Evolutionary conservation across 2,888 invertebrate genomes (phyloP), one percentile per base, ranked within the genome.

Genomic region (Aphrophora alni): DNA sequence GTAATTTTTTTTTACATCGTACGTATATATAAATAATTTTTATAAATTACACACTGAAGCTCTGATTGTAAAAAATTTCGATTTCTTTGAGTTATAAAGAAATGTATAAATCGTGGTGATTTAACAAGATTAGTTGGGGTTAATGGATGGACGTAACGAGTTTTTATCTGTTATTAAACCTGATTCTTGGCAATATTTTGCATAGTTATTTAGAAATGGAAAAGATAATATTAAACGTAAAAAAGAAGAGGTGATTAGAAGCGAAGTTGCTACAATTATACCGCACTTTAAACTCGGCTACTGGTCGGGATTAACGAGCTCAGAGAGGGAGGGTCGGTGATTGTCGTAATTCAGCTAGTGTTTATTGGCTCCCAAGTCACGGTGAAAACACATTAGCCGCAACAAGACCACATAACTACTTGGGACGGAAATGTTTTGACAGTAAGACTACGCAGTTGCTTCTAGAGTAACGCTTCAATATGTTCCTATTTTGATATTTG

Each of bases 341-440:
- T 44, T 44, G 44, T 44, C 44, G 44, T 44, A 44, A 44, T 7
- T 44, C 44, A 44, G 44, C 17, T 1, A 17, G 17, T 59, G 21
- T 59, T 59, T 59, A 59, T 59, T 21, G 59, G 59, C 59, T 59
- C 21, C 59, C 59, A 59, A 59, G 59, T 59, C 59, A 59, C 59
- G 59, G 59, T 21, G n/a, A 4, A 59, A 59, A 59, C 59, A 21
- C 59, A 59, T 59, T 59, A 59, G 59, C 21, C 59, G n/a, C 59
- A 59, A 21, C 59, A 59, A 59, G 44, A 44, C 14, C 44, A 44
- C 44, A 44, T 44, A 14, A 14, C 14, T 14, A 44, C 12, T 21
- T 21, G 21, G 10, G 3, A 21, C n/a, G 1, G 59, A 21, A 59
- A 59, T 59, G 59, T 59, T 59, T 59, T 59, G 59, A 59, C 59